Conservation (phyloP, 2,113 vertebrate genomes). For the Sapajus apella region DNA sequence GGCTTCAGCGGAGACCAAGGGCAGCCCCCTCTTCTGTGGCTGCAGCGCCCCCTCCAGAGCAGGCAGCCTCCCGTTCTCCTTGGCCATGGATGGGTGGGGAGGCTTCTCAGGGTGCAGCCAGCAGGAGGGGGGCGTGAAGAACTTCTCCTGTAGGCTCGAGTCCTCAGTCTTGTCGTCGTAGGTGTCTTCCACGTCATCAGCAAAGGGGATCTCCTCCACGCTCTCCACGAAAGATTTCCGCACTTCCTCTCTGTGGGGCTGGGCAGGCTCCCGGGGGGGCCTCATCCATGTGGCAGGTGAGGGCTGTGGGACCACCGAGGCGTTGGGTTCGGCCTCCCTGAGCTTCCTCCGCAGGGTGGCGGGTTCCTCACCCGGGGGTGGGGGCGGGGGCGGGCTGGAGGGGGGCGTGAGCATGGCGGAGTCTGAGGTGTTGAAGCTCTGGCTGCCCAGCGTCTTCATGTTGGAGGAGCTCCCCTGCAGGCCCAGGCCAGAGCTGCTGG, state of each 20-base stretch:
- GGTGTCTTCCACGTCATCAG: conserved; percentile 95
- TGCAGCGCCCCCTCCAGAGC: conserved; percentile 72
- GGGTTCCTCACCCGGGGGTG: conserved; percentile 93
- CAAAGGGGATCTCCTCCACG: conserved; percentile 97
- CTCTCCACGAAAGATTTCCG: conserved; percentile 97
- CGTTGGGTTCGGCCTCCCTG: conserved; percentile 78
- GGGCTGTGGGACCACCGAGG: conserved; percentile 69
- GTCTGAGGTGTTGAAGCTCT: conserved; percentile 94
- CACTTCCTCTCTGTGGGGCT: conserved; percentile 79
- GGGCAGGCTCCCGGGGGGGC: conserved; percentile 80
- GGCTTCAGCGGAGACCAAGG: conserved; percentile 92
- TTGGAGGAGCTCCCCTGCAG: conserved; percentile 92
- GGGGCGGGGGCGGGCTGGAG: conserved; percentile 95
- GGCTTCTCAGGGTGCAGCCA: conserved; percentile 82
- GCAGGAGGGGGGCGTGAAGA: conserved; percentile 91
- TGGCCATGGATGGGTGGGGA: conserved; percentile 83
- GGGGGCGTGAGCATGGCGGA: conserved; percentile 97
- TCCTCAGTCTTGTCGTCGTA: conserved; percentile 93
- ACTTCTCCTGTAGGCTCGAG: conserved; percentile 87
- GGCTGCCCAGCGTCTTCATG: conserved; percentile 89
- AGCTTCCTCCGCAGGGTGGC: conserved; percentile 88
- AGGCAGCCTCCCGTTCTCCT: conserved; percentile 90
- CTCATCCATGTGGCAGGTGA: conserved; percentile 43
- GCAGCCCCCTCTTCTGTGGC: conserved; percentile 81
- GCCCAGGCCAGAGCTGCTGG: conserved; percentile 94